phyloP scores from a whole-genome alignment of 2,888 invertebrate genomes.

The Machimus atricapillus region DNA sequence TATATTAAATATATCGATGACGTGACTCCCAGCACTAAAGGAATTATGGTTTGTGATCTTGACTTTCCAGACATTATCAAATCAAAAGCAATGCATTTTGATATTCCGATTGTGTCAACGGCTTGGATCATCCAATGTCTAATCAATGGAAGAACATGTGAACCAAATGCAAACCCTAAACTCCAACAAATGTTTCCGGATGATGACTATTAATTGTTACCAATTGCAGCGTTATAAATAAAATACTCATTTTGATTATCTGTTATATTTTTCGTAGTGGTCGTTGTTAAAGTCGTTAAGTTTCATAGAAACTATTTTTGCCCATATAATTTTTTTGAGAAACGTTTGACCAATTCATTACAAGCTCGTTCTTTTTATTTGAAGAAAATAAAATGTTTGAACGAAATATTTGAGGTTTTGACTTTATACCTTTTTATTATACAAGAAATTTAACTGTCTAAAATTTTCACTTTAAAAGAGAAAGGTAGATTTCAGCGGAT shows the following conservation, averaged over 20 bases:
- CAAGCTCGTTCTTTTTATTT: neutral
- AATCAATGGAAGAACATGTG: slow-evolving; percentile 67
- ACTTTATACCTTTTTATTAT: neutral
- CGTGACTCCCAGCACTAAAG: slow-evolving; percentile 63
- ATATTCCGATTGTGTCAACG: slow-evolving; percentile 72
- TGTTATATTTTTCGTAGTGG: neutral
- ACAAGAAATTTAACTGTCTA: neutral
- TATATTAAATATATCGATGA: slow-evolving; percentile 63
- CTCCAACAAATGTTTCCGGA: slow-evolving; percentile 8
- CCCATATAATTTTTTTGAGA: neutral
- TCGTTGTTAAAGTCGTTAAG: neutral
- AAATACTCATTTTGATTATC: neutral
- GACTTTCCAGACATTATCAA: slow-evolving; percentile 68
- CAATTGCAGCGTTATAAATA: neutral
- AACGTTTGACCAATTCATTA: neutral
- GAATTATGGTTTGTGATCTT: slow-evolving; percentile 69
- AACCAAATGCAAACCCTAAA: slow-evolving; percentile 57
- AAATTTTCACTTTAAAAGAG: neutral
- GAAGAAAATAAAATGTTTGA: neutral
- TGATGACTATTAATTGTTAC: neutral
- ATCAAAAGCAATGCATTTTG: slow-evolving; percentile 65
- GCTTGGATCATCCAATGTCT: slow-evolving; percentile 75
- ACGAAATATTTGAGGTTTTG: neutral
- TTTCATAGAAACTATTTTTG: neutral
- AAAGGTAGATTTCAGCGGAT: neutral